Evolutionary conservation across 2,113 vertebrate genomes (phyloP).

Genomic region (Megaleporinus macrocephalus): DNA sequence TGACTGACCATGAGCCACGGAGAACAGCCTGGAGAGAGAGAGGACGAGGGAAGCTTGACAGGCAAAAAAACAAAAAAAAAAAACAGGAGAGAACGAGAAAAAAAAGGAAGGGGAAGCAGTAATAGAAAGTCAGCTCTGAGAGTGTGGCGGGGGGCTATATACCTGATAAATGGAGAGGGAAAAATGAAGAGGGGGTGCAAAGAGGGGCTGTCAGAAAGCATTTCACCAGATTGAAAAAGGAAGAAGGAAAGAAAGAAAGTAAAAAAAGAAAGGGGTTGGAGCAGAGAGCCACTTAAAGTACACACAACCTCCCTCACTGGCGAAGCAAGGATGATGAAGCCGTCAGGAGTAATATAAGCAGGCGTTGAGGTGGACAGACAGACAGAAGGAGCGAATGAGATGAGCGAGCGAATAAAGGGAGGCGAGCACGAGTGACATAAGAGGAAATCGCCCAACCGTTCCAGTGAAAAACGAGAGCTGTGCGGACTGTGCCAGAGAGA

Average conservation of each 20-base stretch:
- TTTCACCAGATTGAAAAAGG: conserved; percentile 14
- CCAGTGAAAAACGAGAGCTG: conserved; percentile 25
- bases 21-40: conserved; percentile 2
- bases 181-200: conserved; percentile 24
- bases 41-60: neutral
- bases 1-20: conserved; percentile 57
- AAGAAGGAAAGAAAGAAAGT: conserved; percentile 1
- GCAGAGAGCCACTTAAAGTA: conserved; percentile 45
- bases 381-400: conserved; percentile 20
- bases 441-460: conserved; percentile 27
- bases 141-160: conserved; percentile 39
- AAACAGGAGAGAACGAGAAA: conserved; percentile 27
- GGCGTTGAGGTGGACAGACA: conserved; percentile 31
- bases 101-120: conserved; percentile 32
- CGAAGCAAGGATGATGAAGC: conserved; percentile 46
- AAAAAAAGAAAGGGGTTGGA: neutral
- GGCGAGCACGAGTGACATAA: conserved; percentile 29
- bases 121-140: conserved; percentile 11
- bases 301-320: conserved; percentile 43
- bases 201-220: conserved; percentile 47
- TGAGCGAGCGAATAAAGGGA: conserved; percentile 38
- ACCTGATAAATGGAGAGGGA: conserved; percentile 46
- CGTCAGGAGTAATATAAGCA: conserved; percentile 47
- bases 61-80: conserved; percentile 14
- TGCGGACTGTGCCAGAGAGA: conserved; percentile 34